phyloP scores from a whole-genome alignment of 1,140 invertebrate species.

The Tigriopus japonicus region DNA sequence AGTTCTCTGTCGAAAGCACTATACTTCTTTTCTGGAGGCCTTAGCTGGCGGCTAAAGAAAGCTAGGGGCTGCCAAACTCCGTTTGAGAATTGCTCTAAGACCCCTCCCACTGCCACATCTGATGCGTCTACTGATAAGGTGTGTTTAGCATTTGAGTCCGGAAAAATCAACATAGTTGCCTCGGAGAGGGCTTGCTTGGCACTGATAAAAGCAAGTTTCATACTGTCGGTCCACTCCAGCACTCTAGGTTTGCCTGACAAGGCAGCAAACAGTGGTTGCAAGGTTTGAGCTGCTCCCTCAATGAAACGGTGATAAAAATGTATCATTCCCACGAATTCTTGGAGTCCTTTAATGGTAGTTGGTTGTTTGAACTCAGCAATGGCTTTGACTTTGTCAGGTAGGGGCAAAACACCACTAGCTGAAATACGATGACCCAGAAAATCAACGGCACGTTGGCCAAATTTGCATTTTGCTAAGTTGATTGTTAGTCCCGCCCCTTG shows the following conservation, averaged over 20 bases:
- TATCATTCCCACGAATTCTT: slow-evolving; percentile 26
- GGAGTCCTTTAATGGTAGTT: slow-evolving; percentile 19
- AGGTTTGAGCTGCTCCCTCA: slow-evolving; percentile 18
- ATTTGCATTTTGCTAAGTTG: background rate
- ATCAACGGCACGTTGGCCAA: slow-evolving; percentile 8
- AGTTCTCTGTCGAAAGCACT: no score
- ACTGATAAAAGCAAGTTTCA: no score
- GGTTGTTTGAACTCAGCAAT: slow-evolving; percentile 23
- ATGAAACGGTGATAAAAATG: slow-evolving; percentile 27
- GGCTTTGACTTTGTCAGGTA: slow-evolving; percentile 17
- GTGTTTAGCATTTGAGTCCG: no score
- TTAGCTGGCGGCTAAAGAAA: no score
- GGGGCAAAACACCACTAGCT: slow-evolving; percentile 19
- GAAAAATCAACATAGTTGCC: no score
- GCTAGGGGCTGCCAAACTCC: no score
- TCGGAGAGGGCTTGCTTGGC: no score
- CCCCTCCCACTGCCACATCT: no score
- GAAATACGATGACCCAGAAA: slow-evolving; percentile 24
- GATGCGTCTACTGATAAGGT: no score
- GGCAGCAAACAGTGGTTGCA: slow-evolving; percentile 2
- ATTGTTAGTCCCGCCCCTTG: background rate
- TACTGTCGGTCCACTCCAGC: slow-evolving; percentile 15
- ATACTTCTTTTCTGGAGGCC: no score
- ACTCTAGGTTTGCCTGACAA: background rate
- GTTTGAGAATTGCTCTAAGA: no score